phyloP scores from a whole-genome alignment of 2,113 vertebrate species.

The Clinocottus analis region DNA sequence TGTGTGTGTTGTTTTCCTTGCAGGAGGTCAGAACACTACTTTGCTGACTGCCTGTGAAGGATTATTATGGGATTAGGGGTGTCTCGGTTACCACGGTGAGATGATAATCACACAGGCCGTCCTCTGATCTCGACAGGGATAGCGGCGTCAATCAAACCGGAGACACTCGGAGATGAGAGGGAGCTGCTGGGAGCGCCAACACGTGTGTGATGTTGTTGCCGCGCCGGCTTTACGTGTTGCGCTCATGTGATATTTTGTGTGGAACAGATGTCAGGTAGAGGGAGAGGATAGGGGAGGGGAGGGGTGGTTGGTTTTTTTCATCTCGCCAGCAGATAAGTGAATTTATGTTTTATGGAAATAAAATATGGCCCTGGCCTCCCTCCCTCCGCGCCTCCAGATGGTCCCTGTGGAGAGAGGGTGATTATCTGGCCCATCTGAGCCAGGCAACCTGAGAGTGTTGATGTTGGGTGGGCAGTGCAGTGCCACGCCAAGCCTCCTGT shows the following conservation, averaged over 20 bases:
- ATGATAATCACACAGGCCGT: constrained; percentile 78
- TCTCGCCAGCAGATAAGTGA: constrained; percentile 52
- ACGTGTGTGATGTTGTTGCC: constrained; percentile 48
- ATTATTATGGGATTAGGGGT: constrained; percentile 80
- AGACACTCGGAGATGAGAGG: constrained; percentile 64
- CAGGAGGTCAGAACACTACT: constrained; percentile 72
- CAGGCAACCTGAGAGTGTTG: constrained; percentile 82
- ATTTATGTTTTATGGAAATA: constrained; percentile 77
- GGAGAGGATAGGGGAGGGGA: not conserved
- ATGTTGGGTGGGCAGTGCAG: constrained; percentile 82
- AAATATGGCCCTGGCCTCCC: constrained; percentile 67
- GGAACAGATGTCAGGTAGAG: constrained; percentile 40
- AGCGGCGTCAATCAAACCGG: constrained; percentile 72
- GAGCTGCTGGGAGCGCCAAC: constrained; percentile 55
- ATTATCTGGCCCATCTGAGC: constrained; percentile 82
- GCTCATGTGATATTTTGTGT: constrained; percentile 31
- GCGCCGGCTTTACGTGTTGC: constrained; percentile 17
- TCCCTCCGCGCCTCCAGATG: constrained; percentile 74
- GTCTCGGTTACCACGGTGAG: constrained; percentile 75
- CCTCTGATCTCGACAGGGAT: constrained; percentile 76
- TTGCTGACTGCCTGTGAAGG: constrained; percentile 68
- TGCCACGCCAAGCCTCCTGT: constrained; percentile 81
- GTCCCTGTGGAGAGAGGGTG: constrained; percentile 80
- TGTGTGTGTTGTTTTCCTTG: constrained; percentile 44
- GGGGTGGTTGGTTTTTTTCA: not conserved